These are phyloP conservation scores for Netelia inedita DNA, from an alignment of 2,888 invertebrate genomes.

Conservation along the genomic window DNA sequence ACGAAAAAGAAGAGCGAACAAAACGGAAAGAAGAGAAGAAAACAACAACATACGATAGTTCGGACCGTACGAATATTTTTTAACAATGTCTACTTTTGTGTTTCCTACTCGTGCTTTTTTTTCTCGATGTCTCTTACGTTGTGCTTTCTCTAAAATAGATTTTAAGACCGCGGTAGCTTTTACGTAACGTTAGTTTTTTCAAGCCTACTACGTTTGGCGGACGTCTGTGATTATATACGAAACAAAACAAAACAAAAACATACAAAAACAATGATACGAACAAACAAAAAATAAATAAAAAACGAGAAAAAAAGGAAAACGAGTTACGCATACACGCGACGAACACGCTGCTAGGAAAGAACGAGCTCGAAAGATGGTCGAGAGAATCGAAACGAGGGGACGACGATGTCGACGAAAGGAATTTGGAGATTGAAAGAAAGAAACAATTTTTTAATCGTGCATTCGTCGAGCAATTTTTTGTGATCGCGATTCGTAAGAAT, in stretches of 20 bases:
- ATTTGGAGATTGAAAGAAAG: slow-evolving; percentile 30
- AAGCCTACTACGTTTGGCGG: slow-evolving; percentile 79
- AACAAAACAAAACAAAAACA: slow-evolving; percentile 33
- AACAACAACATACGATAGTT: slow-evolving; percentile 45
- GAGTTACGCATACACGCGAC: slow-evolving; percentile 17
- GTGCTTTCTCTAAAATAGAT: slow-evolving; percentile 50
- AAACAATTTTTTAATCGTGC: neutral
- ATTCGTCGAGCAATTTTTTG: slow-evolving; percentile 63
- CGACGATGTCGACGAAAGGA: slow-evolving; percentile 23
- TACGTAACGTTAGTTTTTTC: slow-evolving; percentile 73
- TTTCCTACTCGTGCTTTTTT: slow-evolving; percentile 55
- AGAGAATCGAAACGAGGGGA: slow-evolving; percentile 12
- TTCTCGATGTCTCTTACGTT: slow-evolving; percentile 15
- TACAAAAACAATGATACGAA: slow-evolving; percentile 46
- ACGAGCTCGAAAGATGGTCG: slow-evolving; percentile 10
- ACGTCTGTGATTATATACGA: slow-evolving; percentile 78
- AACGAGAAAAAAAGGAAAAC: slow-evolving; percentile 45
- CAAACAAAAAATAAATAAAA: slow-evolving; percentile 38
- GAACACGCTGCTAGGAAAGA: slow-evolving; percentile 16
- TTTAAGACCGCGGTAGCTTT: slow-evolving; percentile 68
- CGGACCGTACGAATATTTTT: slow-evolving; percentile 57
- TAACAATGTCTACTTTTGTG: slow-evolving; percentile 25
- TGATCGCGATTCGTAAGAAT: slow-evolving; percentile 58
- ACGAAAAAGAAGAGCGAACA: too few relatives aligned
- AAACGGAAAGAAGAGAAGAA: neutral